Base-by-base conservation (phyloP, 2,888 invertebrate species). In the Pycnomerus fuliginosus region DNA sequence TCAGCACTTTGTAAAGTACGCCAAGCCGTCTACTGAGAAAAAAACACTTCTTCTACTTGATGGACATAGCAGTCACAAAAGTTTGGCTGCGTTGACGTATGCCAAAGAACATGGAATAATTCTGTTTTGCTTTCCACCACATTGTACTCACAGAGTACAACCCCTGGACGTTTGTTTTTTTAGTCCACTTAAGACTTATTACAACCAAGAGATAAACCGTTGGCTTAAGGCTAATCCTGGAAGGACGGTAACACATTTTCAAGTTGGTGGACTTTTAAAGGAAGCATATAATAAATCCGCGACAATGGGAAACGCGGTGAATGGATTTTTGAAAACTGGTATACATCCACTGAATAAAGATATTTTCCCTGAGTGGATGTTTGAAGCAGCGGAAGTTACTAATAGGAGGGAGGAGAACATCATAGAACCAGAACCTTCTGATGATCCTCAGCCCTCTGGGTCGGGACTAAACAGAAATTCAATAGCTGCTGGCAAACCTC, bases 51-150 rank as follows among this genome's bases (percentile, higher is more conserved):
- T 70, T 10, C 54, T 70, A 12, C 37, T 69, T 8, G 69, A 71
- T 55, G 67, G 67, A 7, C 69, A 71, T 33, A 11, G 36, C 2
- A 55, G 50, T 27, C 56, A 55, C 16, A 55, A 53, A 46, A 22
- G 60, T 33, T 24, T 65, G 11, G 55, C 61, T 16, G 33, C 59
- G 3, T 50, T 70, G n/a, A 52, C 56, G 25, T 60, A 39, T 38
- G 65, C 62, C 10, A 54, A 64, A 39, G 52, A 62, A 35, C 55
- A 65, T 48, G 56, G 58, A 10, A 55, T 67, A 14, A 52, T 64
- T 16, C 36, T 71, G 15, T 40, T 70, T 10, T 65, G 61, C 35
- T 52, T 67, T 14, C 68, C 68, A 14, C 66, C 68, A 11, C 69
- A 61, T 35, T 60, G 56, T 40, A 64, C 59, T 7, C 56, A 65